These are phyloP conservation scores for Diorhabda carinulata DNA, from an alignment of 1,140 invertebrate genomes.

Conservation along the genomic window DNA sequence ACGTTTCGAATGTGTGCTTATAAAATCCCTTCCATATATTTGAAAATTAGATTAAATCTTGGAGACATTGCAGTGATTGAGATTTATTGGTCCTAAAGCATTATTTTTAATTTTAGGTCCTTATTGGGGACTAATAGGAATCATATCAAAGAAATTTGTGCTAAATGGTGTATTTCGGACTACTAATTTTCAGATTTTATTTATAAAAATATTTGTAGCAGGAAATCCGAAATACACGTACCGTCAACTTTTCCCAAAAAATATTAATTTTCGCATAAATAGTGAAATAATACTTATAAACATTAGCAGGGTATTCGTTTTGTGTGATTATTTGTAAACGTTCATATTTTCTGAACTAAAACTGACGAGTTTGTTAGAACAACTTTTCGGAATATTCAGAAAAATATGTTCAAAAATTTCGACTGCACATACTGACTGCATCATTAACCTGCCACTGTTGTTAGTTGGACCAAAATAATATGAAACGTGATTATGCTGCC, in stretches of 20 bases:
- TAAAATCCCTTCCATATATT: not conserved
- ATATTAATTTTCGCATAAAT: too few species aligned
- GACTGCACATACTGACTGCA: constrained; percentile 42
- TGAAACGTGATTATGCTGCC: not conserved
- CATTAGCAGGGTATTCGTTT: constrained; percentile 40
- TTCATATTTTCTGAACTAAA: constrained; percentile 33
- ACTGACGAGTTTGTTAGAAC: constrained; percentile 17
- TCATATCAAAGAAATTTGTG: not conserved
- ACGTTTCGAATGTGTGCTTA: not conserved
- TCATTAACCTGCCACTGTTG: constrained; percentile 37
- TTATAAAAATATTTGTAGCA: too few species aligned
- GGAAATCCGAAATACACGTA: too few species aligned
- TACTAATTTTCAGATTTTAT: too few species aligned
- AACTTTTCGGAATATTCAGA: constrained; percentile 29
- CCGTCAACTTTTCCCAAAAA: too few species aligned
- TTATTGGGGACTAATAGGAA: not conserved
- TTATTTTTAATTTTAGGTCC: not conserved
- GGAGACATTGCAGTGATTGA: not conserved
- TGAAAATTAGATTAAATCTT: not conserved
- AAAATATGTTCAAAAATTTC: constrained; percentile 31
- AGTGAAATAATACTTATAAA: constrained; percentile 17
- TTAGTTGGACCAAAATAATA: constrained; percentile 39
- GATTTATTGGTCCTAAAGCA: constrained; percentile 2
- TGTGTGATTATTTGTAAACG: constrained; percentile 35
- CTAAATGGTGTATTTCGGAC: too few species aligned